Evolutionary conservation across 1,140 invertebrate genomes (phyloP).

Genomic region (Bombus pyrosoma): DNA sequence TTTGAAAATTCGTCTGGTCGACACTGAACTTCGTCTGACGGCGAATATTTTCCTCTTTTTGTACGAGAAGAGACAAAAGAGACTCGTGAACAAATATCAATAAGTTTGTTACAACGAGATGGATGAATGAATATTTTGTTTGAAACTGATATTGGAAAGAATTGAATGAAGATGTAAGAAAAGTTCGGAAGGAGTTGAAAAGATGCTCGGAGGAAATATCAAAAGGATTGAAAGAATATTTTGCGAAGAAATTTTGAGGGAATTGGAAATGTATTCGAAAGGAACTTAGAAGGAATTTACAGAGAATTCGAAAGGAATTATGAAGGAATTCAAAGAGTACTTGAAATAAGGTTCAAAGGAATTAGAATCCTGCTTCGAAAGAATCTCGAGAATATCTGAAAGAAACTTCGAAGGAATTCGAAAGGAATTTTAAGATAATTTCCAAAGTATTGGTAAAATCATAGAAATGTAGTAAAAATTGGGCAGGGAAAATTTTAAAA

Average conservation of each 20-base stretch:
- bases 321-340: not conserved
- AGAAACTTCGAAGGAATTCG: not conserved
- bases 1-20: conserved; percentile 5
- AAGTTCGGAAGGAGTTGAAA: not conserved
- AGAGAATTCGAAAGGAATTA: not conserved
- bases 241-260: too few species aligned
- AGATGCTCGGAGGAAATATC: not conserved
- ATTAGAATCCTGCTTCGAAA: not conserved
- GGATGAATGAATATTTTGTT: not conserved
- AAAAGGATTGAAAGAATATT: not conserved
- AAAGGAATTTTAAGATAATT: not conserved
- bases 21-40: not conserved
- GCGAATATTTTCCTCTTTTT: not conserved
- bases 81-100: not conserved
- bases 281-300: not conserved
- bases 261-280: not conserved
- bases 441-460: not conserved
- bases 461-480: not conserved
- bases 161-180: not conserved
- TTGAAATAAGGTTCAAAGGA: not conserved
- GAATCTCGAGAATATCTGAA: not conserved
- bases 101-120: not conserved
- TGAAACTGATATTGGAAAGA: not conserved
- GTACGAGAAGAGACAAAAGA: not conserved
- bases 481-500: not conserved